Conservation (phyloP, 2,113 vertebrate species). For the Bungarus multicinctus region DNA sequence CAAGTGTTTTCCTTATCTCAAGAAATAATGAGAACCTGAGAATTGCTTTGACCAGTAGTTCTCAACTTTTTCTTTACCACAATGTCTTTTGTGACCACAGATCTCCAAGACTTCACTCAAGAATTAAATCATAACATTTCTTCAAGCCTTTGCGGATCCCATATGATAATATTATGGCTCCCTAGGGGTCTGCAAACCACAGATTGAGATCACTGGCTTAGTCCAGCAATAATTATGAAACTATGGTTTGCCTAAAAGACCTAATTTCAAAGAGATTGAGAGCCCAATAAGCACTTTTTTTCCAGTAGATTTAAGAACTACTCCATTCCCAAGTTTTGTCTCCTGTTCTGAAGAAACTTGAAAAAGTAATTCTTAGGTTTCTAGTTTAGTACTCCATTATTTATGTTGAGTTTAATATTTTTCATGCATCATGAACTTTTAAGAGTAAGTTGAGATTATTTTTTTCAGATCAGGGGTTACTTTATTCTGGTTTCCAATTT, state of each 20-base stretch:
- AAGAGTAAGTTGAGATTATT: neutral
- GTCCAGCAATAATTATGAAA: neutral
- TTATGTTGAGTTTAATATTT: neutral
- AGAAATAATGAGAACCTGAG: too few relatives aligned
- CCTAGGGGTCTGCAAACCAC: neutral
- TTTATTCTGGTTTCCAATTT: neutral
- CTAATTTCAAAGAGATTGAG: neutral
- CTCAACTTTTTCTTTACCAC: neutral
- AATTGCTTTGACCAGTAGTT: neutral
- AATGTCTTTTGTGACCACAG: neutral
- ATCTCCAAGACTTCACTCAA: neutral
- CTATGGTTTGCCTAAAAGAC: neutral
- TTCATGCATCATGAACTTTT: neutral
- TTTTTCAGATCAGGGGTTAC: neutral
- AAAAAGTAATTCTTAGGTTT: neutral
- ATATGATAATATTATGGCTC: neutral
- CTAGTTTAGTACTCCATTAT: neutral
- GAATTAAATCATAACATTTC: neutral
- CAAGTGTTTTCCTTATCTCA: neutral
- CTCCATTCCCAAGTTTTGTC: neutral
- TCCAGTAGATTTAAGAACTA: neutral
- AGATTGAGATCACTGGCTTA: neutral
- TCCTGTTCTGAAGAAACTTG: neutral
- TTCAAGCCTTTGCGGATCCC: neutral
- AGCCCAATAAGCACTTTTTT: neutral